These are phyloP conservation scores for Strigops habroptila DNA, from an alignment of 2,113 vertebrate species.

Conservation along the genomic window DNA sequence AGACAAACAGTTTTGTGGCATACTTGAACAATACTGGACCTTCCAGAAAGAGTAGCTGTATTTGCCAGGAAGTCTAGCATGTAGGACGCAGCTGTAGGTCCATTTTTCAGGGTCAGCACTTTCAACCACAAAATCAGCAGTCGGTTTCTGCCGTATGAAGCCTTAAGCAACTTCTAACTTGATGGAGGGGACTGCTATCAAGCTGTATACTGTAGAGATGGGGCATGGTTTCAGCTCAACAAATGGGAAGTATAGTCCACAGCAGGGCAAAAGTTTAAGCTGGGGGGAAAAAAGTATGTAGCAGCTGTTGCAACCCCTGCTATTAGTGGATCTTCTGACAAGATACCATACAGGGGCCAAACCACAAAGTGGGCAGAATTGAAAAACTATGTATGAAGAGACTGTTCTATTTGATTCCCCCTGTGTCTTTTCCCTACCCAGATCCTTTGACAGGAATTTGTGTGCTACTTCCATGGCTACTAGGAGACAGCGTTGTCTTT, in stretches of 20 bases:
- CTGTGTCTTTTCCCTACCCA: neutral
- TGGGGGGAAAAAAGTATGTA: neutral
- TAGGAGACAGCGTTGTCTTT: neutral
- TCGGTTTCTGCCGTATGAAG: neutral
- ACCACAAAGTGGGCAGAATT: neutral
- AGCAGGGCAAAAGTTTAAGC: neutral
- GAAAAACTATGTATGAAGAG: neutral
- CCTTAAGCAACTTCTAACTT: neutral
- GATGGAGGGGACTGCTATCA: neutral
- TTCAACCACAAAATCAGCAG: conserved; percentile 8
- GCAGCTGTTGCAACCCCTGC: neutral
- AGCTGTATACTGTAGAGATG: neutral
- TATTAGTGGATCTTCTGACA: neutral
- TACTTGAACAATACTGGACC: neutral
- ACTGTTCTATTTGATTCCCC: neutral
- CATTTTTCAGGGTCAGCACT: neutral
- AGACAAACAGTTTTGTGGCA: neutral
- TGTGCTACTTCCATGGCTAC: neutral
- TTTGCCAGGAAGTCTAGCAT: conserved; percentile 1
- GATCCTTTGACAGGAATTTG: neutral
- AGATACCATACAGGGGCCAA: neutral
- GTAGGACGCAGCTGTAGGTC: neutral
- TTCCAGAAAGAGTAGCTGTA: neutral
- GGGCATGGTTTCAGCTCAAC: neutral
- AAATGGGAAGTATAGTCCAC: neutral